Percentiles rank a stretch among this genome's conserved stretches.
These are phyloP conservation scores for Scatophagus argus DNA, from an alignment of 2,113 vertebrate genomes.

Conservation along the genomic window DNA sequence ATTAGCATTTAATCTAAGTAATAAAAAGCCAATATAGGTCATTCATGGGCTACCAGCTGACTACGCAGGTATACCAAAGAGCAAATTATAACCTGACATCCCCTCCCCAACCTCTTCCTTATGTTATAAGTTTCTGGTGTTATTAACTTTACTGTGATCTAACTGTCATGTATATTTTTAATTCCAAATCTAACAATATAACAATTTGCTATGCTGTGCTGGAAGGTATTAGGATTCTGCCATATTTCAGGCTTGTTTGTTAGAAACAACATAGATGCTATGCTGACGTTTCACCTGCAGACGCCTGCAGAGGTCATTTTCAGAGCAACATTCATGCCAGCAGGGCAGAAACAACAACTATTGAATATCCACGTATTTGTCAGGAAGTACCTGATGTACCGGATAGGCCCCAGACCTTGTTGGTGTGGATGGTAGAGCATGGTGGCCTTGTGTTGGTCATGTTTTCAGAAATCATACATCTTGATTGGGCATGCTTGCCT, in stretches of 20 bases:
- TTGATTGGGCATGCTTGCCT: not conserved
- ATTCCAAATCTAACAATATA: not conserved
- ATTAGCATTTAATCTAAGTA: too few species aligned
- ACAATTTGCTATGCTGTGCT: not conserved
- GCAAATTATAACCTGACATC: not conserved
- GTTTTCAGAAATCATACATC: constrained; percentile 5
- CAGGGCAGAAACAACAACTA: constrained; percentile 11
- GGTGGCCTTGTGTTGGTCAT: constrained; percentile 6
- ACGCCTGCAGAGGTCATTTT: constrained; percentile 29
- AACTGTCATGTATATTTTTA: not conserved
- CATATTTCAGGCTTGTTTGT: not conserved
- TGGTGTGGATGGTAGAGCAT: not conserved
- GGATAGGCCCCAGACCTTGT: not conserved
- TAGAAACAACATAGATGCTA: not conserved
- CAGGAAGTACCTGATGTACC: not conserved
- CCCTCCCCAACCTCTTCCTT: too few species aligned
- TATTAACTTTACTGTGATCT: not conserved
- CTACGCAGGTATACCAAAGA: not conserved
- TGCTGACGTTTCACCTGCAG: constrained; percentile 1
- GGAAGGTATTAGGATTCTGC: not conserved
- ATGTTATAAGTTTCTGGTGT: not conserved
- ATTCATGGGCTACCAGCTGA: not conserved
- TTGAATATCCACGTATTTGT: not conserved
- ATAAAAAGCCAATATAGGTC: too few species aligned
- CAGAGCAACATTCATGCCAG: not conserved